Percentiles rank a stretch among this genome's conserved stretches.
Evolutionary conservation across 2,113 vertebrate species (phyloP).

Genomic region (Abramis brama): DNA sequence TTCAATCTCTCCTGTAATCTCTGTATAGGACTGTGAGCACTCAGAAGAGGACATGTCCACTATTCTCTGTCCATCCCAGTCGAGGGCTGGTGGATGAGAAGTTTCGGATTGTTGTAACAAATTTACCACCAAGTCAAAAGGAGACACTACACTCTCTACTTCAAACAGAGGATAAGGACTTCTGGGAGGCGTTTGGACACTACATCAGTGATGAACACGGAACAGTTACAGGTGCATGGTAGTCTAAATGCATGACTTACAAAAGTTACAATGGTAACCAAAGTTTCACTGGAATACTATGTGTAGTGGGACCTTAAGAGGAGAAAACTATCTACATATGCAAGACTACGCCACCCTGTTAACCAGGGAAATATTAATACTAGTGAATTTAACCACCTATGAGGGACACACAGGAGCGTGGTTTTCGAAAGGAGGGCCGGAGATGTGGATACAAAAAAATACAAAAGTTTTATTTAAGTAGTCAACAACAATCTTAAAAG

Average conservation of each 20-base stretch:
- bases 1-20: not conserved
- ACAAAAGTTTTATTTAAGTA: too few species aligned
- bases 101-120: slow-evolving; percentile 65
- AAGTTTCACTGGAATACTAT: not conserved
- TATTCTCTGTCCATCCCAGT: slow-evolving; percentile 62
- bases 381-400: too few species aligned
- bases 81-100: slow-evolving; percentile 71
- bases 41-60: not conserved
- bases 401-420: too few species aligned
- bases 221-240: slow-evolving; percentile 62
- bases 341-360: too few species aligned
- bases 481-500: too few species aligned
- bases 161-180: slow-evolving; percentile 67
- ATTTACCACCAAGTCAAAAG: slow-evolving; percentile 56
- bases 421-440: too few species aligned
- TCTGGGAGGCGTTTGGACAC: slow-evolving; percentile 75
- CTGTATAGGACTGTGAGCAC: slow-evolving; percentile 28
- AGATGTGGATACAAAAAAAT: too few species aligned
- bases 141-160: slow-evolving; percentile 69
- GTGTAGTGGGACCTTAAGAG: too few species aligned
- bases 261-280: not conserved
- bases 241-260: not conserved
- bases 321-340: too few species aligned
- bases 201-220: slow-evolving; percentile 69
- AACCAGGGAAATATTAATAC: too few species aligned